phyloP scores from a whole-genome alignment of 2,797 vertebrate species.

The Syndactyla subalaris region DNA sequence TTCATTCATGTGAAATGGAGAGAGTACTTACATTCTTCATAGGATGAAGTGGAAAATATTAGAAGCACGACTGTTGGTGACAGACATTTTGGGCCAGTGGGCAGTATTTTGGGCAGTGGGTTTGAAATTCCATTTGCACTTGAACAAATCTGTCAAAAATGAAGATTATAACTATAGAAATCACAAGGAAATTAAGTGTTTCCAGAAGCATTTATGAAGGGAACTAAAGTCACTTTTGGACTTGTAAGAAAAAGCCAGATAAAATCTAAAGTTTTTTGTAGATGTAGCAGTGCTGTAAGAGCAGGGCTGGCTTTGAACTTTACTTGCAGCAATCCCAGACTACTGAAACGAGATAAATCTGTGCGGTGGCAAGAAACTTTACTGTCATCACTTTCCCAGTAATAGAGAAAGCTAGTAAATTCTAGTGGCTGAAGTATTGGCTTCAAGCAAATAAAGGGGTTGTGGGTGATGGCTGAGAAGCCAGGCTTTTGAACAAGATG shows the following conservation, averaged over 20 bases:
- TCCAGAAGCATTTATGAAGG: background rate
- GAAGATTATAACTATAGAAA: background rate
- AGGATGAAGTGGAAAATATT: background rate
- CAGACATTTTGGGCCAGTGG: background rate
- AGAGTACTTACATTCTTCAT: background rate
- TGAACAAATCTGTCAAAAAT: background rate
- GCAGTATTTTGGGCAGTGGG: background rate
- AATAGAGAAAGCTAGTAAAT: background rate
- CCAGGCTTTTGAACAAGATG: background rate
- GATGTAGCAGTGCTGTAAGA: background rate
- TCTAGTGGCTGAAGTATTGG: background rate
- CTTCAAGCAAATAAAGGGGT: background rate
- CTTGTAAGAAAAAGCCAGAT: background rate
- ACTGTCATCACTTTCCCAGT: background rate
- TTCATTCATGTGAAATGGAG: background rate
- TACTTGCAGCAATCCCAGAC: background rate
- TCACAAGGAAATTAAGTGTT: background rate
- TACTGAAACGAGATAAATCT: background rate
- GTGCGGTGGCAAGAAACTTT: background rate
- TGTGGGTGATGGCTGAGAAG: background rate
- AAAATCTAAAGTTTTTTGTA: background rate
- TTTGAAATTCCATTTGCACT: background rate
- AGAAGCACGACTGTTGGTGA: background rate
- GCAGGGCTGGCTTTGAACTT: background rate
- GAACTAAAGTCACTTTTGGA: background rate